Conservation (phyloP, 2,888 invertebrate genomes). For the Cacoxenus indagator region DNA sequence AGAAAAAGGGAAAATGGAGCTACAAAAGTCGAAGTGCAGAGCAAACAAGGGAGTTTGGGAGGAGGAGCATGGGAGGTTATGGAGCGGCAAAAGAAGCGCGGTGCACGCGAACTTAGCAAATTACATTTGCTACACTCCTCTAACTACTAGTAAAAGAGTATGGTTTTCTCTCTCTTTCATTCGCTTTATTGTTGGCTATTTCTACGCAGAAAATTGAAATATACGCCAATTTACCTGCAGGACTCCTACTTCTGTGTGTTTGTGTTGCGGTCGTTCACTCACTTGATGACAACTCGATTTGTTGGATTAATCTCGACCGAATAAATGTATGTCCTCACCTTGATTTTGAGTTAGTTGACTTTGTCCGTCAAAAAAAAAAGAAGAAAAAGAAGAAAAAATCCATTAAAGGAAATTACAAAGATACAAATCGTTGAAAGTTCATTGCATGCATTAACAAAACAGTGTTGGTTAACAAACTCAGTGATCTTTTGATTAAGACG, state of each 20-base stretch:
- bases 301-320: background rate
- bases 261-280: background rate
- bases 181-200: constrained; percentile 59
- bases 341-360: background rate
- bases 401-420: constrained; percentile 15
- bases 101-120: constrained; percentile 53
- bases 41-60: background rate
- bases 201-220: constrained; percentile 60
- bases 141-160: background rate
- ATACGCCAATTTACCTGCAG: constrained; percentile 59
- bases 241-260: background rate
- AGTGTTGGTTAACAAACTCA: background rate
- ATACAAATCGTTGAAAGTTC: constrained; percentile 9
- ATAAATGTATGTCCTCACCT: background rate
- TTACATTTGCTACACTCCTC: constrained; percentile 41
- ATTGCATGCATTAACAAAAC: background rate
- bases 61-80: constrained; percentile 18
- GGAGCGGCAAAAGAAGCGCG: constrained; percentile 42
- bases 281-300: constrained; percentile 2
- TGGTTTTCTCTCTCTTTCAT: background rate
- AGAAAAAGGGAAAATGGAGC: background rate
- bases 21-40: background rate
- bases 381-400: constrained; percentile 8
- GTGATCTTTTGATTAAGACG: constrained; percentile 11
- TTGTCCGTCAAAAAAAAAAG: constrained; percentile 7